Evolutionary conservation across 2,797 vertebrate genomes (phyloP).

Genomic region (Karalla daura): DNA sequence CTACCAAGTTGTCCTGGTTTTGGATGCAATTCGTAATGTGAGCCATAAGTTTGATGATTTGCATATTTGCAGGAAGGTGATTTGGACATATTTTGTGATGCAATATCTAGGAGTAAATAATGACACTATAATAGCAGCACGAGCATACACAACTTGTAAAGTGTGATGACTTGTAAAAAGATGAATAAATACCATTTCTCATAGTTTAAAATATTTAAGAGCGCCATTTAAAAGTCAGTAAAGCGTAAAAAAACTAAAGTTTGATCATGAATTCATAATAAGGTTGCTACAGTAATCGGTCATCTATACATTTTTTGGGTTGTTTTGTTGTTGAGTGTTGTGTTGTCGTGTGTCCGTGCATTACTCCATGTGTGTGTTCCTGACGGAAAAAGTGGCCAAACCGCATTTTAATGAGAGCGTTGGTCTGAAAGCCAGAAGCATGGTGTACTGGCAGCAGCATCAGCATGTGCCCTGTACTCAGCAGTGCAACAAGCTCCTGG

Average conservation of each 20-base stretch:
- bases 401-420: constrained; percentile 71
- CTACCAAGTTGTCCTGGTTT: too few relatives aligned
- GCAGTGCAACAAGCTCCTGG: constrained; percentile 61
- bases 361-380: constrained; percentile 57
- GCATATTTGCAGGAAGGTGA: too few relatives aligned
- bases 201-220: neutral
- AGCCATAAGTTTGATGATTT: too few relatives aligned
- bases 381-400: constrained; percentile 55
- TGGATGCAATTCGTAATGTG: too few relatives aligned
- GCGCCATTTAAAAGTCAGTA: neutral
- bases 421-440: constrained; percentile 67
- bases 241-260: neutral
- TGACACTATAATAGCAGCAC: too few relatives aligned
- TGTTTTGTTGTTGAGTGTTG: constrained; percentile 38
- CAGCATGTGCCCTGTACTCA: constrained; percentile 63
- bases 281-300: neutral
- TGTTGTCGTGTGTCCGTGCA: constrained; percentile 30
- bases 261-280: neutral
- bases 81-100: neutral
- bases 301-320: neutral
- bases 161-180: neutral
- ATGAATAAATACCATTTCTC: neutral
- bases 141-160: neutral
- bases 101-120: too few relatives aligned
- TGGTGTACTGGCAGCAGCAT: constrained; percentile 57